Evolutionary conservation across 2,888 invertebrate genomes (phyloP), one percentile per base, ranked within the genome.

Genomic region (Euspilapteryx auroguttella): DNA sequence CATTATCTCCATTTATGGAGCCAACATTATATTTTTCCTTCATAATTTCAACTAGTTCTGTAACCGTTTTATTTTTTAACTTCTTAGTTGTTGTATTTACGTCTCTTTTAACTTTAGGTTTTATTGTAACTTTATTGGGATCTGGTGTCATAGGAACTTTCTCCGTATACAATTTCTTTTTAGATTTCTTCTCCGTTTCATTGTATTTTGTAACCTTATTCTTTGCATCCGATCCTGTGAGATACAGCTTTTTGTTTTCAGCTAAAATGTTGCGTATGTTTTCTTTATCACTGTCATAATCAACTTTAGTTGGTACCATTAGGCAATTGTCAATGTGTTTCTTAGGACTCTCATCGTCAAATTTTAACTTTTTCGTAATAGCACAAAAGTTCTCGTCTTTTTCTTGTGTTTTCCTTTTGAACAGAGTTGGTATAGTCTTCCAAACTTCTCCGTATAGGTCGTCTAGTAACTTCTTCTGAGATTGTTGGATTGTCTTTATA

Each of bases 391-490:
- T n/a, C n/a, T n/a, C n/a, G n/a, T n/a, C n/a, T n/a, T n/a, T n/a
- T n/a, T n/a, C n/a, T n/a, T n/a, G n/a, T n/a, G n/a, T n/a, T n/a
- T n/a, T n/a, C 0, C 54, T 55, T 44, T 71, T 71, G 10, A 75
- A 65, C 25, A 77, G 41, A 4, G 49, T 52, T 1, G 76, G 73
- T 29, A 75, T 77, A 1, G 69, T 62, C 38, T 78, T 76, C 81
- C 80, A 81, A 6, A 53, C 46, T 24, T 68, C 57, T n/a, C 81
- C 81, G 14, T 81, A 81, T 2, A 81, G 41, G 32, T 79, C 78
- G 12, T 63, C 75, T 0, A 73, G 45, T 21, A 73, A 31, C 46
- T 71, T 73, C 32, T 58, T 63, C 26, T 75, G 71, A 1, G 71
- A 71, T 13, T 50, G 37, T 22, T 64, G 53, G 29, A 73, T 63